These are phyloP conservation scores for Leptinotarsa juncta DNA, from an alignment of 2,888 invertebrate genomes.

Conservation along the genomic window DNA sequence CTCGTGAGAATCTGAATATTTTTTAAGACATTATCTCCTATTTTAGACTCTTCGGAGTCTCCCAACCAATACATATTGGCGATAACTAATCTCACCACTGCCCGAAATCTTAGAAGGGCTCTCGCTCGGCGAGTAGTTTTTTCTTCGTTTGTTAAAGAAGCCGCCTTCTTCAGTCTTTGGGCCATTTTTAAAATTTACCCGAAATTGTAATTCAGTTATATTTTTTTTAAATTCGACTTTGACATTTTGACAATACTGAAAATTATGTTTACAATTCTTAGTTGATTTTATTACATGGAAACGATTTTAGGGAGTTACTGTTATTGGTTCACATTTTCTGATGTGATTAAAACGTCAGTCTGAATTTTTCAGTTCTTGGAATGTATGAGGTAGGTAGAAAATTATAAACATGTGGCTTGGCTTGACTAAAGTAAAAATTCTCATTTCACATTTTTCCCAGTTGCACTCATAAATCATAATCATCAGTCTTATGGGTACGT, in stretches of 20 bases:
- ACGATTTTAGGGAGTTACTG: background rate
- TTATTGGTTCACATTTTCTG: no score
- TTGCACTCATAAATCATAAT: no score
- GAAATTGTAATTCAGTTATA: background rate
- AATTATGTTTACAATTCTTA: background rate
- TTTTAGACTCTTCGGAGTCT: slow-evolving; percentile 65
- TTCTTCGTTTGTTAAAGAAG: slow-evolving; percentile 49
- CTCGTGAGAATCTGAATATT: slow-evolving; percentile 66
- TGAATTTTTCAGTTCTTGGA: no score
- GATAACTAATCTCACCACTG: slow-evolving; percentile 70
- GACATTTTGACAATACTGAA: slow-evolving; percentile 6
- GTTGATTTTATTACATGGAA: background rate
- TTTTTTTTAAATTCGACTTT: background rate
- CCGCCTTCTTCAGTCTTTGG: slow-evolving; percentile 24
- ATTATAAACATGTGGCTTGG: no score
- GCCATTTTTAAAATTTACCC: slow-evolving; percentile 1
- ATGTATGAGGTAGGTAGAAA: no score
- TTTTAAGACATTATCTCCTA: slow-evolving; percentile 68
- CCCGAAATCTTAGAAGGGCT: slow-evolving; percentile 70
- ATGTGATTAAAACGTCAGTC: no score
- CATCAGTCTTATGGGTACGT: no score
- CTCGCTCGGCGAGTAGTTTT: slow-evolving; percentile 51
- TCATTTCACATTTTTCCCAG: no score
- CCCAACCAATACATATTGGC: slow-evolving; percentile 71
- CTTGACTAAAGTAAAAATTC: no score